These are phyloP conservation scores for Rotaria macrura DNA, from an alignment of 2,888 invertebrate genomes.

Conservation along the genomic window DNA sequence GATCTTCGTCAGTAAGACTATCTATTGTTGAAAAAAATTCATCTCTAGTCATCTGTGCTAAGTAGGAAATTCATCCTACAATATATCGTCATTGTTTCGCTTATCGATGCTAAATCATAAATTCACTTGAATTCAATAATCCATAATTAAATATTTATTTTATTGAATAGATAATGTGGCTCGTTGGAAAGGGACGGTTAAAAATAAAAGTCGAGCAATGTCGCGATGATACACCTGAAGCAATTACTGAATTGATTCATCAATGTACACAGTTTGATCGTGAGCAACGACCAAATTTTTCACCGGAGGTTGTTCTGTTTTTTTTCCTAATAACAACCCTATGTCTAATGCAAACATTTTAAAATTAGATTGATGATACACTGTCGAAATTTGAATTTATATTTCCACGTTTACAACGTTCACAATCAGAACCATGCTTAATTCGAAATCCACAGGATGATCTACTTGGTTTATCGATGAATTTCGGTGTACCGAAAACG, in stretches of 20 bases:
- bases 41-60: too few species aligned
- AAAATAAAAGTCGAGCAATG: conserved; percentile 26
- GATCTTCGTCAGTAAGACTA: too few species aligned
- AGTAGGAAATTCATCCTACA: too few species aligned
- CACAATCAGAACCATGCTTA: conserved; percentile 17
- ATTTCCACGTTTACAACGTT: conserved; percentile 14
- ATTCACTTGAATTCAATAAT: too few species aligned
- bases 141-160: not conserved
- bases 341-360: not conserved
- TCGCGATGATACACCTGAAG: conserved; percentile 28
- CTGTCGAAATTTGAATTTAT: conserved; percentile 20
- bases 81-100: too few species aligned
- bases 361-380: not conserved
- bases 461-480: not conserved
- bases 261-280: conserved; percentile 22
- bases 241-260: conserved; percentile 2
- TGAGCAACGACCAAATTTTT: conserved; percentile 23
- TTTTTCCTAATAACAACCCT: not conserved
- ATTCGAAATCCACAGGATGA: not conserved
- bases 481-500: not conserved
- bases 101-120: too few species aligned
- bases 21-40: too few species aligned
- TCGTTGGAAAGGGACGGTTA: conserved; percentile 28
- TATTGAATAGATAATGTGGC: conserved; percentile 21
- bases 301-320: not conserved